Evolutionary conservation across 2,113 vertebrate species (phyloP), one percentile per base, ranked within the genome.

Genomic region (Xyrauchen texanus): DNA sequence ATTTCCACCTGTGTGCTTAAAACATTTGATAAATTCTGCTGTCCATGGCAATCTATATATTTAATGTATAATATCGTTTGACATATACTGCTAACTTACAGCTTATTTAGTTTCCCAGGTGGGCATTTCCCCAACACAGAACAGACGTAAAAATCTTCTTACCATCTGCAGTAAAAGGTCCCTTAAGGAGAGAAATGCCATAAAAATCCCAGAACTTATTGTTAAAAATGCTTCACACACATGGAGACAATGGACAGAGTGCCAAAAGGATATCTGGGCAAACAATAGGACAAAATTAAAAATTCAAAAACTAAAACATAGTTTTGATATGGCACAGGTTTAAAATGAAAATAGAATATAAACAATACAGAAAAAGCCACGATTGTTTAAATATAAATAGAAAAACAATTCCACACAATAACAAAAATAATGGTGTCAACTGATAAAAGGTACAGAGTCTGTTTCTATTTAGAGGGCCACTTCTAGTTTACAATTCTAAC

Each of bases 61-160:
- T 34, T 61, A 71, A 46, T 66, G 70, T 69, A 65, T 76, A 53
- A 76, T 82, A 47, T 75, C 34, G n/a, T 69, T 51, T 64, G 60
- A 64, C 66, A 76, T 47, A 68, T 34, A 34, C 21, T 34, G 21
- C 21, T 34, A 34, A 34, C 21, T 34, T 34, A 34, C 21, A 34
- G 21, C 21, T 34, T 34, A 34, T 34, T 34, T 34, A 34, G 21
- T 3, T 34, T 34, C 21, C 21, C 21, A 34, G 21, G 21, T 34
- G 21, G 1, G 3, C 21, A 34, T 34, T 34, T 34, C 21, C 21
- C 21, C 21, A 34, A 34, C 21, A 34, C 21, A 34, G 21, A 34
- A 34, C 21, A 34, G 21, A 3, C 21, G 21, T 34, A 34, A 1
- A 34, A 34, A 34, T 34, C 1, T 34, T 34, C 21, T 34, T 34